These are phyloP conservation scores for Dicyrtomina minuta DNA, from an alignment of 2,888 invertebrate genomes.

Conservation along the genomic window DNA sequence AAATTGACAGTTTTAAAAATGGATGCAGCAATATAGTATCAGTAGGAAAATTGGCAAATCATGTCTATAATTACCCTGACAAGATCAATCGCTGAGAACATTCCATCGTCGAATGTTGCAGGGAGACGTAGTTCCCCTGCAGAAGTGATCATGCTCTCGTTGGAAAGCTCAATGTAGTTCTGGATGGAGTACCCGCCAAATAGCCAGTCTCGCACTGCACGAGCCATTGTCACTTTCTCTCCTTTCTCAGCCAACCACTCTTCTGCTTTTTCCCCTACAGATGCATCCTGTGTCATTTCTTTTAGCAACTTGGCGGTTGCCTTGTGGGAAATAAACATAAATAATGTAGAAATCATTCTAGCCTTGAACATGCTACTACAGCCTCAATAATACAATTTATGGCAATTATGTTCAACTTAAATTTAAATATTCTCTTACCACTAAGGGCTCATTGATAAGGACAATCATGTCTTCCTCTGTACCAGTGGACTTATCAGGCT, in stretches of 20 bases:
- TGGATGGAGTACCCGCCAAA: constrained; percentile 46
- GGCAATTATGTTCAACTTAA: neutral
- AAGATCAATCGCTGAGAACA: constrained; percentile 27
- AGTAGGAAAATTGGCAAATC: no score
- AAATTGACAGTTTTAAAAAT: no score
- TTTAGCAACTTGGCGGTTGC: constrained; percentile 17
- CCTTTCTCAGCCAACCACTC: constrained; percentile 26
- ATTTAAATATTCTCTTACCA: constrained; percentile 53
- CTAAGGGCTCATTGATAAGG: constrained; percentile 56
- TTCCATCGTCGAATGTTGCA: constrained; percentile 30
- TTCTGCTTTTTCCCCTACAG: constrained; percentile 13
- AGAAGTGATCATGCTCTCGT: constrained; percentile 39
- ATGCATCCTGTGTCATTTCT: constrained; percentile 17
- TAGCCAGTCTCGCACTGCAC: constrained; percentile 46
- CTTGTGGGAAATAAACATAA: no score
- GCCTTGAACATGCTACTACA: no score
- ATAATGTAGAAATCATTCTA: no score
- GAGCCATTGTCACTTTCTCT: constrained; percentile 41
- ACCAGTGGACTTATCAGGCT: constrained; percentile 55
- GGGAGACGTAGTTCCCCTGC: constrained; percentile 24
- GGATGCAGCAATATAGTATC: no score
- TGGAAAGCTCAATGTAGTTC: constrained; percentile 41
- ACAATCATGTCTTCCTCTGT: constrained; percentile 55
- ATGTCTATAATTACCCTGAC: constrained; percentile 29
- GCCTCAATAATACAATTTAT: neutral